A percentile compares a stretch with the other conserved stretches of the same genome.
Evolutionary conservation across 2,888 invertebrate genomes (phyloP).

Genomic region (Eupithecia subumbrata): DNA sequence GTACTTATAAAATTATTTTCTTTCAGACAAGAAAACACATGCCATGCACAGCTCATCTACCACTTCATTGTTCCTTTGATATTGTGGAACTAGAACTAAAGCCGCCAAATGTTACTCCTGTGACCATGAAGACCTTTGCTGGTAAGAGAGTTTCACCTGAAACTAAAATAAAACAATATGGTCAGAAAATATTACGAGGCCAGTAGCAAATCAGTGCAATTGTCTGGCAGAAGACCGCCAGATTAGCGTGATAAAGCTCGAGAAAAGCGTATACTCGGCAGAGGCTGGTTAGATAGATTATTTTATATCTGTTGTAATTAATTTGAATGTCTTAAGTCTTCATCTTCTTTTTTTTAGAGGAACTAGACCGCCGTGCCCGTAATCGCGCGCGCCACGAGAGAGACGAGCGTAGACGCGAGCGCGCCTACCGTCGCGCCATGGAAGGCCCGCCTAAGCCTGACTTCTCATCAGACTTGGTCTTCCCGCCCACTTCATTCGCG

Average conservation of each 20-base stretch:
- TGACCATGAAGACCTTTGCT: conserved; percentile 87
- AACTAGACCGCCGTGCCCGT: conserved; percentile 88
- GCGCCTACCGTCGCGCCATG: conserved; percentile 88
- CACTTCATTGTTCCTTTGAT: conserved; percentile 95
- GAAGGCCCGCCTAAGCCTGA: conserved; percentile 87
- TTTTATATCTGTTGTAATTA: not conserved
- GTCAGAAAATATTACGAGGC: not conserved
- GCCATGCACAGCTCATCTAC: conserved; percentile 94
- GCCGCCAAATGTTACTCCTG: conserved; percentile 87
- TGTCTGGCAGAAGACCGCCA: not conserved
- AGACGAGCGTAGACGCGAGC: conserved; percentile 92
- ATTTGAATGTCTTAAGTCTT: not conserved
- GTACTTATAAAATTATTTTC: conserved; percentile 12
- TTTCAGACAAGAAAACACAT: conserved; percentile 80
- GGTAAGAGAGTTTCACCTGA: conserved; percentile 73
- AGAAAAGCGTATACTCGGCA: not conserved
- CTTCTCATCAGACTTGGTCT: conserved; percentile 81
- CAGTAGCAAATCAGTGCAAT: not conserved
- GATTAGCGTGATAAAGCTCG: too few relatives aligned
- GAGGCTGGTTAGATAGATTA: not conserved
- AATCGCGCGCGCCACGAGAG: conserved; percentile 88
- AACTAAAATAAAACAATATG: not conserved
- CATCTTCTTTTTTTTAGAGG: conserved; percentile 78
- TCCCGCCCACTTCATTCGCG: conserved; percentile 68
- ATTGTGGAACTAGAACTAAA: conserved; percentile 93